Base-by-base conservation (phyloP, 64 coral and sea anemone genomes). In the Orbicella faveolata region DNA sequence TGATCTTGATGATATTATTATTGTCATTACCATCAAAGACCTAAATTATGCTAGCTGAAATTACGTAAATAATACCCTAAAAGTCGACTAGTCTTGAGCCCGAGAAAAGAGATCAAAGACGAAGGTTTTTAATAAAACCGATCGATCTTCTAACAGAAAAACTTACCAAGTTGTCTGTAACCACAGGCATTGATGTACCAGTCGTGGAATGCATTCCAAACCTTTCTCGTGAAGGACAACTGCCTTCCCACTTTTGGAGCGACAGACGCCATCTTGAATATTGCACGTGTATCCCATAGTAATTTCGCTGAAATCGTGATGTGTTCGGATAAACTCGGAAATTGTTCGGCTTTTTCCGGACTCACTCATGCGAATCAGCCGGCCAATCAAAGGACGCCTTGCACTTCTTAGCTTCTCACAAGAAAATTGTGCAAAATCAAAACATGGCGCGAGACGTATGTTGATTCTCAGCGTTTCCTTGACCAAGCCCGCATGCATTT, bases 161-260 rank as follows among this genome's bases (percentile, higher is more conserved):
- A 91, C 84, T 85, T 90, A 95, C 97, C 97, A 91, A 99, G 79
- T 85, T 99, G 97, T 91, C 97, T 93, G 75, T 99, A 99, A 34
- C 97, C 97, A 96, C 91, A 93, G 75, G 97, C 97, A 75, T 85
- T 76, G 75, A 99, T 70, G 81, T 99, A 99, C 97, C 97, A 99
- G 26, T 95, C 89, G 37, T 87, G 79, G 84, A 99, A 99, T 66
- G 97, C 97, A n/a, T 80, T 83, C 91, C 91, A 96, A 87, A 99
- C 53, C 55, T 82, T 80, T 74, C 95, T 91, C 33, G 91, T 91
- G 19, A 95, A 99, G 9, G 94, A 96, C 61, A 96, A 89, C 63
- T 93, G 91, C 77, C 74, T 73, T n/a, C 75, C 94, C 1, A 77
- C 75, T 63, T 87, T 88, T 6, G 90, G 80, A 23, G 81, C 91